phyloP scores from a whole-genome alignment of 2,888 invertebrate genomes.

The Carcina quercana region DNA sequence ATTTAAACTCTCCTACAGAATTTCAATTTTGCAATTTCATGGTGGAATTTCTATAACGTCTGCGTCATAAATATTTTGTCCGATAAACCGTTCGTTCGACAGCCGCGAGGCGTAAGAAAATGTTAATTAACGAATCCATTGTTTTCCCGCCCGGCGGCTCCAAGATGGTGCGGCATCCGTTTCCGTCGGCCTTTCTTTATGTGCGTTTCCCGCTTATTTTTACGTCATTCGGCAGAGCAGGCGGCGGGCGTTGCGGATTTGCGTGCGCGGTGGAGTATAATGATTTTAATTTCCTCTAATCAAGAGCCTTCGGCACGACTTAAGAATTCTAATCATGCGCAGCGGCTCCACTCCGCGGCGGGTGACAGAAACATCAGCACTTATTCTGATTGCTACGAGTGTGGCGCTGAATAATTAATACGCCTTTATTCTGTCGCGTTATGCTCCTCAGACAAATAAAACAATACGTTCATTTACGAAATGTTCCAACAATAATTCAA shows the following conservation, averaged over 20 bases:
- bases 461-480: slow-evolving; percentile 56
- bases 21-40: slow-evolving; percentile 53
- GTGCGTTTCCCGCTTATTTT: slow-evolving; percentile 70
- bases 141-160: slow-evolving; percentile 78
- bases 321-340: slow-evolving; percentile 73
- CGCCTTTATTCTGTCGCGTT: slow-evolving; percentile 66
- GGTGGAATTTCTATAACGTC: slow-evolving; percentile 61
- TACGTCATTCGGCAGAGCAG: slow-evolving; percentile 57
- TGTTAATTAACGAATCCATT: slow-evolving; percentile 87
- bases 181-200: slow-evolving; percentile 72
- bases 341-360: slow-evolving; percentile 27
- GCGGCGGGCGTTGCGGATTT: slow-evolving; percentile 52
- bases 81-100: slow-evolving; percentile 75
- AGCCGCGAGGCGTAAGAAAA: slow-evolving; percentile 80
- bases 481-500: slow-evolving; percentile 20
- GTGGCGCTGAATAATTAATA: slow-evolving; percentile 74
- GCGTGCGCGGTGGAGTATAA: slow-evolving; percentile 60
- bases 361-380: slow-evolving; percentile 74
- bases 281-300: slow-evolving; percentile 76
- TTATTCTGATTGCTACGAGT: slow-evolving; percentile 74
- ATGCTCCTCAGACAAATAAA: slow-evolving; percentile 51
- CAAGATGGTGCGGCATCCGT: slow-evolving; percentile 75
- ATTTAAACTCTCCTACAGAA: slow-evolving; percentile 35
- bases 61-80: slow-evolving; percentile 73
- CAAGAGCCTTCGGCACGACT: slow-evolving; percentile 71